Base-by-base conservation (phyloP, 2,113 vertebrate genomes). In the Eublepharis macularius region DNA sequence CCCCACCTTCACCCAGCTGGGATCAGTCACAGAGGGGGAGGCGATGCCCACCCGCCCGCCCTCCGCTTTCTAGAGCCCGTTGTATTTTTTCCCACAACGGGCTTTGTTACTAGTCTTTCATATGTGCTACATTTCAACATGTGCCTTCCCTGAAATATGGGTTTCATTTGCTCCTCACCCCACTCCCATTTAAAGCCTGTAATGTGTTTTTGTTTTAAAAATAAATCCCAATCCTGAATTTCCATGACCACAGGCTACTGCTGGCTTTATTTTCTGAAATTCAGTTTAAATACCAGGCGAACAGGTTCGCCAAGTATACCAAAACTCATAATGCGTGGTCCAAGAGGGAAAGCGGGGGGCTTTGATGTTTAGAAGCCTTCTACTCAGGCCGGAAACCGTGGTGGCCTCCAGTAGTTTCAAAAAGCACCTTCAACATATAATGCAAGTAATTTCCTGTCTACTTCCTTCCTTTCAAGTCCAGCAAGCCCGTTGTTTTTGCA, bases 221-320 rank as follows among this genome's bases (percentile, higher is more conserved):
- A 5, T 83, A 88, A 80, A 81, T 81, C 90, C 75, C 91, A 5
- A 92, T 86, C 84, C 87, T 86, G 89, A 93, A 89, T 86, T 94
- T 94, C 94, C 91, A 76, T 89, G 88, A 87, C 93, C 94, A 88
- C 88, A 83, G 83, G 94, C 92, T 95, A 94, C 93, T 92, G 91
- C 88, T 87, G 81, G 21, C 91, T 93, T 94, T 94, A 94, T 73
- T 92, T 92, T 88, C 85, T 81, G 92, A 94, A 94, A 93, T 76
- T 51, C 49, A 78, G 93, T 94, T 96, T 96, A 93, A 95, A 86
- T 95, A 90, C 86, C 91, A 65, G 24, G 21, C 90, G 92, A 92
- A 90, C 81, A 24, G 45, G 57, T 93, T 94, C 87, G 90, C 89
- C 81, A 7, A 84, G 90, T 92, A 91, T 90, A 82, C 84, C 88